These are phyloP conservation scores for Chauna torquata DNA, from an alignment of 2,113 vertebrate species.

Conservation along the genomic window DNA sequence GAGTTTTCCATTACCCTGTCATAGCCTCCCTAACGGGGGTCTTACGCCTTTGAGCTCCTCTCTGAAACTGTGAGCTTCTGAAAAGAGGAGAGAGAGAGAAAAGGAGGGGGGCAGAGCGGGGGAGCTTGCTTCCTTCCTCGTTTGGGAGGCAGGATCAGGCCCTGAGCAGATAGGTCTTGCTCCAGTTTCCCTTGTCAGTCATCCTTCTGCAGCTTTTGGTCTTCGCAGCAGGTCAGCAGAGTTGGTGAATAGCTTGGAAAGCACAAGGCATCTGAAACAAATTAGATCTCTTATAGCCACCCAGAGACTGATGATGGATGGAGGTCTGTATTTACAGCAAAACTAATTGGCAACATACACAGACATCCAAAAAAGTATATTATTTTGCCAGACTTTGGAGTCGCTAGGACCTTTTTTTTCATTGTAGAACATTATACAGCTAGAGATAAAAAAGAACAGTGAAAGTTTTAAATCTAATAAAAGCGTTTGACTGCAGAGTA, in stretches of 20 bases:
- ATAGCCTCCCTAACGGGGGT: slow-evolving; percentile 46
- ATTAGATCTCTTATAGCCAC: slow-evolving; percentile 97
- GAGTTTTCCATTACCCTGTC: slow-evolving; percentile 73
- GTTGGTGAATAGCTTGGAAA: slow-evolving; percentile 83
- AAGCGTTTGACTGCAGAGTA: slow-evolving; percentile 82
- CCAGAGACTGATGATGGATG: slow-evolving; percentile 98
- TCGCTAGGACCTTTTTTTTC: slow-evolving; percentile 73
- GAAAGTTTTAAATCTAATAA: slow-evolving; percentile 87
- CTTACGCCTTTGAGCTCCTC: slow-evolving; percentile 51
- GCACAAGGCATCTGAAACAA: slow-evolving; percentile 94
- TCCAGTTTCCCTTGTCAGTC: slow-evolving; percentile 88
- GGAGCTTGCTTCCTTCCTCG: not conserved
- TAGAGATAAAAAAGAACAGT: slow-evolving; percentile 81
- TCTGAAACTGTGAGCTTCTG: slow-evolving; percentile 42
- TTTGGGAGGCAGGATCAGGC: slow-evolving; percentile 15
- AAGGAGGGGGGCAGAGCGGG: not conserved
- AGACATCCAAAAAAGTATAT: slow-evolving; percentile 84
- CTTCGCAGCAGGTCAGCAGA: slow-evolving; percentile 83
- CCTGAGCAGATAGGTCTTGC: slow-evolving; percentile 73
- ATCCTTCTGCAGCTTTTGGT: slow-evolving; percentile 80
- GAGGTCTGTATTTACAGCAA: slow-evolving; percentile 95
- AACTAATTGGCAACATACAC: slow-evolving; percentile 99
- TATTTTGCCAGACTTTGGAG: slow-evolving; percentile 86
- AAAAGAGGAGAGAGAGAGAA: slow-evolving; percentile 24
- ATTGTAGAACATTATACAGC: slow-evolving; percentile 82